Percentiles rank a stretch among this genome's conserved stretches.
These are phyloP conservation scores for Lathronympha strigana DNA, from an alignment of 2,888 invertebrate genomes.

Conservation along the genomic window DNA sequence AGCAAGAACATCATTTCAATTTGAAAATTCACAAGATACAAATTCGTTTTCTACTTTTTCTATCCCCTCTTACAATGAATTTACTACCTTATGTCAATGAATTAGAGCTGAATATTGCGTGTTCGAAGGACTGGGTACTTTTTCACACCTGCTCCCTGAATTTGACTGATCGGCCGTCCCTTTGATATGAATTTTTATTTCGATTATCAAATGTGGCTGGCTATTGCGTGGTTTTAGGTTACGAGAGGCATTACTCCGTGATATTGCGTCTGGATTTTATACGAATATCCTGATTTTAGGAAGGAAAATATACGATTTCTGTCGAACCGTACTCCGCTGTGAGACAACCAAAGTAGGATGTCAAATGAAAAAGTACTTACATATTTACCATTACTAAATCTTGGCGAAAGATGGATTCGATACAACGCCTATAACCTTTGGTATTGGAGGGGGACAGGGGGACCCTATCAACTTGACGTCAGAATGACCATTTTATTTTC, in stretches of 20 bases:
- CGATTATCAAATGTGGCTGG: conserved; percentile 30
- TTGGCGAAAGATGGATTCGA: too few species aligned
- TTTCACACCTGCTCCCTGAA: conserved; percentile 54
- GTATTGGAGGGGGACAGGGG: too few species aligned
- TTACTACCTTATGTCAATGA: neutral
- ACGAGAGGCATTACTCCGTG: neutral
- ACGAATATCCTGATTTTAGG: neutral
- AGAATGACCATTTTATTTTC: too few species aligned
- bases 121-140: conserved; percentile 45
- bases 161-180: conserved; percentile 49
- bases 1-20: neutral
- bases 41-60: neutral
- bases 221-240: conserved; percentile 11
- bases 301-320: too few species aligned
- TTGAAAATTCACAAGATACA: neutral
- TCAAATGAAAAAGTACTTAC: too few species aligned
- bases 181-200: conserved; percentile 45
- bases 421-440: too few species aligned
- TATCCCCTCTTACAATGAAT: neutral
- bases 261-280: conserved; percentile 8
- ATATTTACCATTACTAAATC: too few species aligned
- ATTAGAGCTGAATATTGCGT: neutral
- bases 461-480: too few species aligned
- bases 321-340: too few species aligned
- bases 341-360: too few species aligned